Evolutionary conservation across 2,888 invertebrate genomes (phyloP), one percentile per base, ranked within the genome.

Genomic region (Xestia c-nigrum): DNA sequence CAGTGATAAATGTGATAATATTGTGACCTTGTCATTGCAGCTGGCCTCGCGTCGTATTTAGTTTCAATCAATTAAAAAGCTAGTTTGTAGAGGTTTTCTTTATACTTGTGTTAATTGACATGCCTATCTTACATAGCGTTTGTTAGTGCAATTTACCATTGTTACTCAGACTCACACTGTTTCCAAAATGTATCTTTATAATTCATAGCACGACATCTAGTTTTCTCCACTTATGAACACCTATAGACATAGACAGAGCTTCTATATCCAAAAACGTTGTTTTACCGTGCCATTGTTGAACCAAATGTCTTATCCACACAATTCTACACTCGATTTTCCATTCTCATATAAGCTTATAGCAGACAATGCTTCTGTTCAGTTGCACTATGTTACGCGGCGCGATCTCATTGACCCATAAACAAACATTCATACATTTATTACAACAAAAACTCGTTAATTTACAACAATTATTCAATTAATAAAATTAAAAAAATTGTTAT

Each of bases 271-370:
- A 55, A 0, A 59, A 40, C 3, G 9, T 57, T 40, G 3, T 75
- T 74, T 38, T 57, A 71, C 24, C 19, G 63, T 43, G 19, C 68
- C 21, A 81, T 84, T 84, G 81, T 84, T 84, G 46, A 70, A 40
- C 47, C 10, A 52, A 69, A 66, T 57, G 88, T 75, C 90, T 57
- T 88, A 88, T 96, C 96, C 93, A 94, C n/a, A 87, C 79, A 87
- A 93, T 87, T 89, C 92, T 90, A 69, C 78, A 90, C 76, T 57
- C 78, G 83, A 89, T 92, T 92, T 94, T 90, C 92, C 93, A 93
- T 92, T 93, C 94, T 93, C 95, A 96, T 96, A 96, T 95, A 96
- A 96, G 94, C 93, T 94, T 95, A 95, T 93, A 92, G 93, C 92
- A 92, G 90, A 94, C 94, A 94, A 93, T 94, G 91, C 93, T 89